Conservation (phyloP, 1,140 invertebrate genomes). For the Aphaenogaster floridana region DNA sequence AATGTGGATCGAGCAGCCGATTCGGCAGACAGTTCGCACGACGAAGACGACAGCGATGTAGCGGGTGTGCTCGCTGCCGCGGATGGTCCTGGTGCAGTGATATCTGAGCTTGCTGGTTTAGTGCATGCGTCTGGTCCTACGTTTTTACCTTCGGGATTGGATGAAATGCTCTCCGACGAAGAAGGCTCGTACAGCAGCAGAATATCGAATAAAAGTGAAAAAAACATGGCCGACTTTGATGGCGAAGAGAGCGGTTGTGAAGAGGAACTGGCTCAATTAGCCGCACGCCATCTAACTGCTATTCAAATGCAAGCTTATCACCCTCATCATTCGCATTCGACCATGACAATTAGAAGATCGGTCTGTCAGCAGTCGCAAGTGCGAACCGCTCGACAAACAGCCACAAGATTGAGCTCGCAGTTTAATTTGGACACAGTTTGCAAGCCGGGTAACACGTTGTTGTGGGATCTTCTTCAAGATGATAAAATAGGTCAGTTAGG, state of each 20-base stretch:
- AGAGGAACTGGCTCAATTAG: conserved; percentile 94
- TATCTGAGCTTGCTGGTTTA: conserved; percentile 86
- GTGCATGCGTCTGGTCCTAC: conserved; percentile 83
- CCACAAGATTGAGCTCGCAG: conserved; percentile 85
- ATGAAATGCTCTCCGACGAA: conserved; percentile 91
- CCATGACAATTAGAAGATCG: conserved; percentile 80
- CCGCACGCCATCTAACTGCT: conserved; percentile 87
- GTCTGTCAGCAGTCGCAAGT: conserved; percentile 80
- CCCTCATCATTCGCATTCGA: conserved; percentile 81
- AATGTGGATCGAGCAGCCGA: conserved; percentile 77
- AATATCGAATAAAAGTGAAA: conserved; percentile 97
- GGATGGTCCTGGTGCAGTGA: conserved; percentile 84
- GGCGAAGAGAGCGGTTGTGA: conserved; percentile 96
- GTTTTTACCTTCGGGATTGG: conserved; percentile 84
- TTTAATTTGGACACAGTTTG: conserved; percentile 94
- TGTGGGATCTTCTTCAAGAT: conserved; percentile 98
- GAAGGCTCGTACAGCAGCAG: conserved; percentile 94
- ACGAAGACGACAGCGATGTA: conserved; percentile 84
- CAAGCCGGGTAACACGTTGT: conserved; percentile 94
- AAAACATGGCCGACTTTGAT: conserved; percentile 97
- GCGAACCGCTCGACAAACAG: conserved; percentile 76
- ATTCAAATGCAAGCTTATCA: conserved; percentile 86
- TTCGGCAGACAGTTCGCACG: conserved; percentile 84
- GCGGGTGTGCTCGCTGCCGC: conserved; percentile 80
- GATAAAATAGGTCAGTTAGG: conserved; percentile 94